phyloP scores from a whole-genome alignment of 2,797 vertebrate genomes.

The Gymnocypris eckloni region DNA sequence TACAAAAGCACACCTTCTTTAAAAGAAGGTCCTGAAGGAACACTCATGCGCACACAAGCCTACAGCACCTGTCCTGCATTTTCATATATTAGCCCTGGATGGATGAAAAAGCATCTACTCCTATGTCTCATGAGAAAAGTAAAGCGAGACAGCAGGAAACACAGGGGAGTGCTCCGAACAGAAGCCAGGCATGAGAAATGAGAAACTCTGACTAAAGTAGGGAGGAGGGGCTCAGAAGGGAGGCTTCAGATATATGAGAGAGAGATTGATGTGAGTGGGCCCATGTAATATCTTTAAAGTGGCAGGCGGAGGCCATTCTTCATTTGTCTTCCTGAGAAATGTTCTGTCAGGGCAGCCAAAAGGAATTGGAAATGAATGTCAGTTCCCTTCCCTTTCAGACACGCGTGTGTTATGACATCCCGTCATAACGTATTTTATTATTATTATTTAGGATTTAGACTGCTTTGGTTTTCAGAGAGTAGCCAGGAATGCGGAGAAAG shows the following conservation, averaged over 20 bases:
- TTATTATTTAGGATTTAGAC: constrained; percentile 64
- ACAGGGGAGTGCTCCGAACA: constrained; percentile 46
- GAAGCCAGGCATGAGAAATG: constrained; percentile 52
- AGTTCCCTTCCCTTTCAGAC: constrained; percentile 61
- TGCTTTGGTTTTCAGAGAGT: constrained; percentile 59
- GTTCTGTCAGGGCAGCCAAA: constrained; percentile 69
- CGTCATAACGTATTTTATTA: constrained; percentile 61
- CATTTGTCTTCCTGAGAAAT: constrained; percentile 73
- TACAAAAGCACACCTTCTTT: constrained; percentile 11
- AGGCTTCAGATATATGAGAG: constrained; percentile 54
- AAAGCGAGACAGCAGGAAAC: constrained; percentile 28
- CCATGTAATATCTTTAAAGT: constrained; percentile 76
- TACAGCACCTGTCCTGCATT: constrained; percentile 19
- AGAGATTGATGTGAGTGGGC: constrained; percentile 70
- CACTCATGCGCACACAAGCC: not conserved
- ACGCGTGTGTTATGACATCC: constrained; percentile 65
- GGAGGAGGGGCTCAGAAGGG: constrained; percentile 43
- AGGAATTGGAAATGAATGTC: constrained; percentile 75
- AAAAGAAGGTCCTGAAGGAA: not conserved
- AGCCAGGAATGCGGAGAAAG: not conserved
- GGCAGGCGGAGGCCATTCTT: constrained; percentile 73
- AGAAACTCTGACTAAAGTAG: constrained; percentile 57
- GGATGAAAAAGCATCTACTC: constrained; percentile 22
- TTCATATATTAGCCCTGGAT: constrained; percentile 15
- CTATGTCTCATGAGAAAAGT: constrained; percentile 23